Percentiles rank a stretch among this genome's conserved stretches.
These are phyloP conservation scores for Lissonota sp. DNA, from an alignment of 2,888 invertebrate species.

Conservation along the genomic window DNA sequence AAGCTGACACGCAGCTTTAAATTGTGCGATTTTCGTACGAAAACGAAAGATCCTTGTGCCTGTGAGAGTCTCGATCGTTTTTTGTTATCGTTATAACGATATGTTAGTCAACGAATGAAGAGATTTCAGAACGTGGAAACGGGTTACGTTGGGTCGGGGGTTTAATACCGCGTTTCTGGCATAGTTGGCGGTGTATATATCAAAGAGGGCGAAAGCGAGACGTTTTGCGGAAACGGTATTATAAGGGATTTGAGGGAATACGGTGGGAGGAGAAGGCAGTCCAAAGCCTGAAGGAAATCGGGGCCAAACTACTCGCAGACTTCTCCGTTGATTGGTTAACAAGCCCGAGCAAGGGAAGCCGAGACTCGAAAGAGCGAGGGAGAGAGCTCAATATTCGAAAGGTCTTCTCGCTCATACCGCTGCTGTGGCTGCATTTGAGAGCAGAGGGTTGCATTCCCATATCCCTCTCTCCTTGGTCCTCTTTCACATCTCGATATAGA, in stretches of 20 bases:
- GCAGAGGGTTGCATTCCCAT: conserved; percentile 16
- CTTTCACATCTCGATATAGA: not conserved
- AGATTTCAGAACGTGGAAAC: too few relatives aligned
- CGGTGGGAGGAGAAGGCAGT: not conserved
- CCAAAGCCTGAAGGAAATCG: conserved; percentile 60
- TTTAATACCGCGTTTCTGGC: not conserved
- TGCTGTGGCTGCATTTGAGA: conserved; percentile 40
- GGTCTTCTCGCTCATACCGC: conserved; percentile 18
- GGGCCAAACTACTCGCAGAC: conserved; percentile 70
- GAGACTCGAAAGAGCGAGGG: conserved; percentile 21
- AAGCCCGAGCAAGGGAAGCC: conserved; percentile 60
- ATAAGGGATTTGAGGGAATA: not conserved
- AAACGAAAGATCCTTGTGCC: too few relatives aligned
- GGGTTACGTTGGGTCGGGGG: too few relatives aligned
- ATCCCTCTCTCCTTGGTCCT: not conserved
- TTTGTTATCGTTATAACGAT: too few relatives aligned
- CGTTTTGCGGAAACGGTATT: not conserved
- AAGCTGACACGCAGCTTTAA: too few relatives aligned
- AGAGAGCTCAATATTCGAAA: not conserved
- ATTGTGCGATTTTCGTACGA: too few relatives aligned
- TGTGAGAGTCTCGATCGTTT: too few relatives aligned
- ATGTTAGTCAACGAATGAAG: too few relatives aligned
- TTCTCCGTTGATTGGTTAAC: conserved; percentile 72
- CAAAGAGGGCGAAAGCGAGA: not conserved
- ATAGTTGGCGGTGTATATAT: too few relatives aligned